Evolutionary conservation across 1,140 invertebrate species (phyloP), one percentile per base, ranked within the genome.

Genomic region (Zaprionus davidi): DNA sequence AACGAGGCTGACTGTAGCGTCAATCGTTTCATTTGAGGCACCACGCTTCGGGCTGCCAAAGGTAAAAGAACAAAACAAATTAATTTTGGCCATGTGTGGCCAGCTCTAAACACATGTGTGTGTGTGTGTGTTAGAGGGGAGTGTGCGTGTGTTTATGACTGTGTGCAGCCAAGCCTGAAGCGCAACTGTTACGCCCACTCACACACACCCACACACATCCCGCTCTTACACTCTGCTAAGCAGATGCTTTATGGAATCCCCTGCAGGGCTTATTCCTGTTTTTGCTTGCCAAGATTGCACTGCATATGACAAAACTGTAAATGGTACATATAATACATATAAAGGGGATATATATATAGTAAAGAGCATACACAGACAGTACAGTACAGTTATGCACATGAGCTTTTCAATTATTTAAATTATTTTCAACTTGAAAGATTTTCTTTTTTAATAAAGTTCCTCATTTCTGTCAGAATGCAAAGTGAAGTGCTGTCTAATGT

Each of bases 61-160:
- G 66, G 75, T 78, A 81, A 79, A 74, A 78, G 74, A 81, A 85
- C 85, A 85, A 90, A 90, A 90, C 84, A 88, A 88, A 90, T 88
- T 88, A 85, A 90, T 88, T 88, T 87, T 79, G 71, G 71, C 62
- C 62, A 53, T 74, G 64, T 64, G 70, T 36, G 64, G 36, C 75
- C 78, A 71, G 60, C 28, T 58, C 51, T 59, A 66, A 46, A 17
- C 58, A 63, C 41, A 34, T 46, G 34, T 65, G 34, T 57, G 49
- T 65, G 34, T 57, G 49, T 64, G 72, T 65, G 55, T 65, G 17
- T 60, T n/a, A 13, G 17, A 53, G 51, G 28, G 17, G 31, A 20
- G n/a, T 64, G 57, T 17, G 70, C 41, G 64, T 69, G 49, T 73
- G 71, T 58, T 74, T 74, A 74, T 56, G 71, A 55, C 62, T 62